Evolutionary conservation across 1,140 invertebrate species (phyloP).

Genomic region (Scaptomyza hsui): DNA sequence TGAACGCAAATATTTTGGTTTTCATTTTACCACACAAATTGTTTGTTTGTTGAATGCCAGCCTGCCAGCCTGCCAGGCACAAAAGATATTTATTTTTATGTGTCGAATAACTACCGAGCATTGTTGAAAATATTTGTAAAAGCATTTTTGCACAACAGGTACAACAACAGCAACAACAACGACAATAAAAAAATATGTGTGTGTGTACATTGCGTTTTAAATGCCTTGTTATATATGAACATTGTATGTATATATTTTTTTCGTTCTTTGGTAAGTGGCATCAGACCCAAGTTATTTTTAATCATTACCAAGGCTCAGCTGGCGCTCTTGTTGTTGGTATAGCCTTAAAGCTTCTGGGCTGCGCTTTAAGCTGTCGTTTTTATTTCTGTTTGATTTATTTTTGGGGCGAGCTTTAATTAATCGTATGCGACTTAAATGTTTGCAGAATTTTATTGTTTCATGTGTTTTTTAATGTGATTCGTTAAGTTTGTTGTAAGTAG

Average conservation of each 20-base stretch:
- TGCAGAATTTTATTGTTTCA: neutral
- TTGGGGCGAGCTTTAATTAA: constrained; percentile 24
- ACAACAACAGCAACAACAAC: neutral
- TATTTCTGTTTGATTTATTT: constrained; percentile 19
- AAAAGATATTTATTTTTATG: neutral
- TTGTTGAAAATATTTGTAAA: constrained; percentile 3
- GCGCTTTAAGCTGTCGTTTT: constrained; percentile 15
- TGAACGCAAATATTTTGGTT: constrained; percentile 3
- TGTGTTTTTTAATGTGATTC: no score
- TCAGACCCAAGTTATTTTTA: constrained; percentile 35
- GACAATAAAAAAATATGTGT: neutral
- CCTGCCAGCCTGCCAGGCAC: no score
- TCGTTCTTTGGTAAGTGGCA: neutral
- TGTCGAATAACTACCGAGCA: neutral
- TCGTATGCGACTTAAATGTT: constrained; percentile 7
- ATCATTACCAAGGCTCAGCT: constrained; percentile 19
- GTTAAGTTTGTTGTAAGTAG: neutral
- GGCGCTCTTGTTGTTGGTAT: neutral
- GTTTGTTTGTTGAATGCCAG: neutral
- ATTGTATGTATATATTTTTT: neutral
- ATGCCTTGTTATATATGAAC: neutral
- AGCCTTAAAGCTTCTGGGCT: constrained; percentile 15
- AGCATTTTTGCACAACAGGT: neutral
- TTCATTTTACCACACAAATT: constrained; percentile 5
- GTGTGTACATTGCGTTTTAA: neutral